Base-by-base conservation (phyloP, 64 coral and sea anemone genomes). In the Stichodactyla helianthus region DNA sequence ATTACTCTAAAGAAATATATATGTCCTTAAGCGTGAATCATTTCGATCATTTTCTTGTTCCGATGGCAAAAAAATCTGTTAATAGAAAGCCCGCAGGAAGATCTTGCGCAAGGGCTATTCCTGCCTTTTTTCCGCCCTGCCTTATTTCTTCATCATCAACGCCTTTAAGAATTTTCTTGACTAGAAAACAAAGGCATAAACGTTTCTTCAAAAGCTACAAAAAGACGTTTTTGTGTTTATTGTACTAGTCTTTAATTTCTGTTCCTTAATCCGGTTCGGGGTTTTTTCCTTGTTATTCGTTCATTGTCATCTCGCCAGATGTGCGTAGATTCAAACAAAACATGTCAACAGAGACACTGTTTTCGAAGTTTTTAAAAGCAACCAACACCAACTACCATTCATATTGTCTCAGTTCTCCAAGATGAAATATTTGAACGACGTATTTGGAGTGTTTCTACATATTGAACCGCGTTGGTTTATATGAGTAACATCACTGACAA, bases 291-390 rank as follows among this genome's bases (percentile, higher is more conserved):
- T 65, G 18, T 65, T 44, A 44, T n/a, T 65, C 19, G 6, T 13
- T 60, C 19, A 65, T 65, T 65, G 62, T n/a, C 62, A 22, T 65
- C 62, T n/a, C 9, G 22, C 62, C 62, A 65, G 18, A 65, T 65
- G 8, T n/a, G 18, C 62, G 4, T 65, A 9, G 62, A 20, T 65
- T 65, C 19, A 65, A 65, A 4, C 7, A 65, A 65, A 65, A 65
- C 62, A 65, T 22, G 19, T 65, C 20, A 65, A 65, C 16, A 13
- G 20, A 65, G 62, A 65, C 62, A 22, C 19, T 65, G 9, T 65
- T 65, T 65, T 65, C 62, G 6, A 65, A 65, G 62, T 65, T 65
- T 65, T 22, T 65, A 65, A 65, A 65, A 65, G 62, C 62, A 65
- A n/a, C 5, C 62, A 5, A n/a, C 3, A 20, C 19, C 22, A 65